These are phyloP conservation scores for Cygnus buccinator DNA, from an alignment of 2,113 vertebrate species.

Conservation along the genomic window DNA sequence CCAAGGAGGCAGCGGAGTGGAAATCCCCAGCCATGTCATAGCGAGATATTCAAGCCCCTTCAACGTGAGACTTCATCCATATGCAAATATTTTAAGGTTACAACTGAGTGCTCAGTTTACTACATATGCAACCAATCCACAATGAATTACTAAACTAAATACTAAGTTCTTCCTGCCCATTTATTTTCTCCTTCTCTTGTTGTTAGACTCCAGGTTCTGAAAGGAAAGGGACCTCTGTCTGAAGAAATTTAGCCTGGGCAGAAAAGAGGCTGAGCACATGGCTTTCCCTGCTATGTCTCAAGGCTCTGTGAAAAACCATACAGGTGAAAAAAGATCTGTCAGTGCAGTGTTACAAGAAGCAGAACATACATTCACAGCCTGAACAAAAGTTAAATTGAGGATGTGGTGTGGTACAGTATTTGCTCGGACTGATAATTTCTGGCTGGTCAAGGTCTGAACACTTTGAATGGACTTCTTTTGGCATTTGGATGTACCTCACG, in stretches of 20 bases:
- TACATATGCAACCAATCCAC: conserved; percentile 25
- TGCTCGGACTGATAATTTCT: conserved; percentile 29
- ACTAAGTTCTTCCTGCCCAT: conserved; percentile 17
- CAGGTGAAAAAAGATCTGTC: conserved; percentile 63
- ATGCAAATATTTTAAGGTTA: conserved; percentile 30
- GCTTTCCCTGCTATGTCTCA: conserved; percentile 35
- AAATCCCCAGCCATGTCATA: neutral
- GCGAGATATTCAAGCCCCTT: neutral
- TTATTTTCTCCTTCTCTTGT: conserved; percentile 38
- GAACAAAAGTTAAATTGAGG: conserved; percentile 34
- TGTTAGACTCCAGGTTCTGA: conserved; percentile 21
- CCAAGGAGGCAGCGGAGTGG: neutral
- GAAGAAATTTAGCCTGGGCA: conserved; percentile 38
- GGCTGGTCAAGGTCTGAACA: neutral
- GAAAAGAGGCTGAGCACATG: conserved; percentile 55
- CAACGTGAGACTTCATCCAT: neutral
- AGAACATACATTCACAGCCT: conserved; percentile 1
- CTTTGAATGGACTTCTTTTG: neutral
- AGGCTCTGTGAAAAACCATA: conserved; percentile 11
- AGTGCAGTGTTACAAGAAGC: conserved; percentile 43
- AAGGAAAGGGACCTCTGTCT: conserved; percentile 40
- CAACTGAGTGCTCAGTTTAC: neutral
- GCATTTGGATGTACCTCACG: neutral
- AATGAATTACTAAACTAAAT: neutral
- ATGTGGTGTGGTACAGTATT: neutral